A percentile compares a stretch with the other conserved stretches of the same genome.
These are phyloP conservation scores for Meriones unguiculatus DNA, from an alignment of 2,113 vertebrate genomes.

Conservation along the genomic window DNA sequence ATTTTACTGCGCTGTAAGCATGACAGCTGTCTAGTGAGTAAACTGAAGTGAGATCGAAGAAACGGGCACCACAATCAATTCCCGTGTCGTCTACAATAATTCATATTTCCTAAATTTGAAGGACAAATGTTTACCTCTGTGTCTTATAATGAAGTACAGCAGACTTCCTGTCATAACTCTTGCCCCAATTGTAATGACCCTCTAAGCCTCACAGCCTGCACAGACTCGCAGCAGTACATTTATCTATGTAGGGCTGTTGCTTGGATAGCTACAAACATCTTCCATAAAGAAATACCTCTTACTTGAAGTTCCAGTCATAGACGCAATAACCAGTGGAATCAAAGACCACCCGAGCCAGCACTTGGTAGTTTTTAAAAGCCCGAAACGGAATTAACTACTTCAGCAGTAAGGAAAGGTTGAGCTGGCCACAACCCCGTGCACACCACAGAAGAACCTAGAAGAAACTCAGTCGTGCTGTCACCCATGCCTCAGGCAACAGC, in stretches of 20 bases:
- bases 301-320: background rate
- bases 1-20: background rate
- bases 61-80: conserved; percentile 1
- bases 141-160: background rate
- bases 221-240: background rate
- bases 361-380: background rate
- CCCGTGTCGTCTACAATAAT: conserved; percentile 25
- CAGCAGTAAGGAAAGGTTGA: background rate
- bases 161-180: background rate
- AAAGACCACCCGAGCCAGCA: background rate
- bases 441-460: background rate
- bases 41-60: conserved; percentile 28
- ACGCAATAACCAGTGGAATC: conserved; percentile 22
- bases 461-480: background rate
- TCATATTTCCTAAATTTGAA: conserved; percentile 20
- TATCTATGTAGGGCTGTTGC: background rate
- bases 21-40: background rate
- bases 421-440: background rate
- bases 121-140: background rate
- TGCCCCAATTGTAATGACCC: background rate
- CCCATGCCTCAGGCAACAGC: background rate
- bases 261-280: background rate
- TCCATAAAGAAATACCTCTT: background rate
- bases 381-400: background rate
- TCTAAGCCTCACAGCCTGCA: background rate